A percentile compares a stretch with the other conserved stretches of the same genome.
Conservation (phyloP, 2,113 vertebrate species). For the Bos taurus region DNA sequence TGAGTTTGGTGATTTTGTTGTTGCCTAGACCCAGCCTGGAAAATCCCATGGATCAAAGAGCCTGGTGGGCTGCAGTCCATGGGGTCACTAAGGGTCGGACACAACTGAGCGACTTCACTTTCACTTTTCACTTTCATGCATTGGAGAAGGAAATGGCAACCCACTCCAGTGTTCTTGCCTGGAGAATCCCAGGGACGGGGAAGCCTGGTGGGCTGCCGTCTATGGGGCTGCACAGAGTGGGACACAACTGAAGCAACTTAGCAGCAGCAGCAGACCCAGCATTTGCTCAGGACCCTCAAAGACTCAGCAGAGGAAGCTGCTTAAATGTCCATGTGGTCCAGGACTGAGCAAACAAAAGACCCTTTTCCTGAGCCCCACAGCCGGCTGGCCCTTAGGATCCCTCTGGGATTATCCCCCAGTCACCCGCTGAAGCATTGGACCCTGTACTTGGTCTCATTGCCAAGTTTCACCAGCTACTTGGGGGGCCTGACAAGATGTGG, state of each 20-base stretch:
- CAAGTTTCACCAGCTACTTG: not conserved
- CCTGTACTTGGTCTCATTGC: not conserved
- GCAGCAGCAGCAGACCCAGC: not conserved
- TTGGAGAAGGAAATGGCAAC: no score
- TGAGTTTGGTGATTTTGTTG: not conserved
- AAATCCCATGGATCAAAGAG: fast-evolving
- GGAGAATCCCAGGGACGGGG: no score
- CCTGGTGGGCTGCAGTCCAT: no score
- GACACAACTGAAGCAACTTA: no score
- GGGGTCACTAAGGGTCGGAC: no score
- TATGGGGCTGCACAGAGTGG: no score
- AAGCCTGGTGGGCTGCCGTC: no score
- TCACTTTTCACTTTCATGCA: no score
- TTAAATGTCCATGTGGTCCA: not conserved
- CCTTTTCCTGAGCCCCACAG: not conserved
- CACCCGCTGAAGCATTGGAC: not conserved
- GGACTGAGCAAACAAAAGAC: not conserved
- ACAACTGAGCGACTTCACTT: no score
- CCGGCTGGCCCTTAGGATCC: not conserved
- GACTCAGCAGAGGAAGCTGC: not conserved
- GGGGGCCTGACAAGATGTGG: not conserved
- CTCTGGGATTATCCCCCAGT: not conserved
- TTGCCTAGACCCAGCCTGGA: not conserved
- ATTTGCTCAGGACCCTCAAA: not conserved
- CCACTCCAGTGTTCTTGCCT: no score